Evolutionary conservation across 2,888 invertebrate species (phyloP).

Genomic region (Hydraecia micacea): DNA sequence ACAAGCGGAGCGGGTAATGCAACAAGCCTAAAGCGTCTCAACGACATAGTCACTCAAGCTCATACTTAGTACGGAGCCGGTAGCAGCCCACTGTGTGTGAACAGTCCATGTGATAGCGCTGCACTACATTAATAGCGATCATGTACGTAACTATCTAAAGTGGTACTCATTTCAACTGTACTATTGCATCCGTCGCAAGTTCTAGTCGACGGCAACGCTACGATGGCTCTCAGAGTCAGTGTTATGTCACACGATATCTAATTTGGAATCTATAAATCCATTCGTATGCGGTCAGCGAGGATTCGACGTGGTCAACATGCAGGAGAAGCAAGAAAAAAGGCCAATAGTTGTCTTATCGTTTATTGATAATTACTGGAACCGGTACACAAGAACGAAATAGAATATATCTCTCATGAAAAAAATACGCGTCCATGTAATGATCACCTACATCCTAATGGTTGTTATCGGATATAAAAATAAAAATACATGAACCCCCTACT

Average conservation of each 20-base stretch:
- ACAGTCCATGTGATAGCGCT: slow-evolving; percentile 66
- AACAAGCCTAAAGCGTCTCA: slow-evolving; percentile 62
- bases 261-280: slow-evolving; percentile 63
- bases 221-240: slow-evolving; percentile 57
- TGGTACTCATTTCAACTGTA: slow-evolving; percentile 64
- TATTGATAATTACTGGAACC: slow-evolving; percentile 86
- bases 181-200: slow-evolving; percentile 59
- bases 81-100: slow-evolving; percentile 55
- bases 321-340: slow-evolving; percentile 89
- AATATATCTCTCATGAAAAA: slow-evolving; percentile 72
- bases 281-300: slow-evolving; percentile 67
- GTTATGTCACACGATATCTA: slow-evolving; percentile 57
- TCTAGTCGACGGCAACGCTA: slow-evolving; percentile 60
- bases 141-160: slow-evolving; percentile 68
- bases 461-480: slow-evolving; percentile 87
- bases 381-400: slow-evolving; percentile 83
- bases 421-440: slow-evolving; percentile 77
- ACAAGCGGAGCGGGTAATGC: slow-evolving; percentile 63
- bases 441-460: slow-evolving; percentile 75
- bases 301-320: slow-evolving; percentile 80
- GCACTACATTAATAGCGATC: slow-evolving; percentile 68
- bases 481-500: slow-evolving; percentile 79
- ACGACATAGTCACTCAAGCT: slow-evolving; percentile 50
- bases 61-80: slow-evolving; percentile 31
- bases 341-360: slow-evolving; percentile 86